Base-by-base conservation (phyloP, 2,888 invertebrate genomes). In the Thereva unica region DNA sequence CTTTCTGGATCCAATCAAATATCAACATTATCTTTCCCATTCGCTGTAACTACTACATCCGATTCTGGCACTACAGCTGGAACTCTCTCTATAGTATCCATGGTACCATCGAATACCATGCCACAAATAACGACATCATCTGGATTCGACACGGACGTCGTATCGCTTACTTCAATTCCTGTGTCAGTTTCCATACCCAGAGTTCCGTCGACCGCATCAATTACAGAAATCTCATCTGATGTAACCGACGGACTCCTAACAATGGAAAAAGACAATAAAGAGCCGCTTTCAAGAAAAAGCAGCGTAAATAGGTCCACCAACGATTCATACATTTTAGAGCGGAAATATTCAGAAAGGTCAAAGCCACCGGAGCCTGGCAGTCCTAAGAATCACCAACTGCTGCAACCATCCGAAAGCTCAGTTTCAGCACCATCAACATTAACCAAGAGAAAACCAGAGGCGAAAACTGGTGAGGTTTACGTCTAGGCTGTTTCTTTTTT, bases 381-480 rank as follows among this genome's bases (percentile, higher is more conserved):
- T 64, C 34, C 50, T 34, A 44, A 38, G 9, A 7, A 34, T 35
- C 68, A n/a, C 10, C 54, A 9, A 9, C 54, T 40, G 61, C 53
- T 54, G 61, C 69, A 64, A 68, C 42, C 68, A 52, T 64, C 55
- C 10, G 73, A 74, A 66, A 71, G 57, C 41, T 70, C 73, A 12
- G 67, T 71, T 6, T 79, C 81, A 34, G 78, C 79, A 3, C 78
- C 81, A 4, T 76, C 81, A 9, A 80, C 80, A 12, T 71, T 80
- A 69, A 78, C 78, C 47, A 80, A 80, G 71, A 75, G 75, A 67
- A 76, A 74, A 64, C 76, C 79, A 1, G 80, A 81, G 68, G 72
- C 74, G 7, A 78, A 80, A 70, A 78, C 78, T 8, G 79, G 80
- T 10, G 80, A 80, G 69, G 80, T 80, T 52, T 80, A 80, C 73